Base-by-base conservation (phyloP, 2,888 invertebrate genomes). In the Dynastes grantii region DNA sequence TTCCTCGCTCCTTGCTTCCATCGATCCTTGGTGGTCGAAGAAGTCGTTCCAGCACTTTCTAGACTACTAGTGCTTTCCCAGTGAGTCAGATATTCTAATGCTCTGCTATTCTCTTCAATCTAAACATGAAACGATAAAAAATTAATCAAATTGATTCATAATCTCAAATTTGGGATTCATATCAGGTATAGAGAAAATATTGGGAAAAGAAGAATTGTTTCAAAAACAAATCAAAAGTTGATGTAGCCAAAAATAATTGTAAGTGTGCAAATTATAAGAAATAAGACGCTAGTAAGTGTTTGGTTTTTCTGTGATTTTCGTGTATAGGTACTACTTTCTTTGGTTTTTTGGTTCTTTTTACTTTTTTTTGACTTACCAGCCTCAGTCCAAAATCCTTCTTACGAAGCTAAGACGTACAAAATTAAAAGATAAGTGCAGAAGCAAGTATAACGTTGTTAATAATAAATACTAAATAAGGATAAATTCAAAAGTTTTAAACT, bases 41-140 rank as follows among this genome's bases (percentile, higher is more conserved):
- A 93, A 73, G 93, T 92, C 68, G 94, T 93, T 79, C 95, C 93
- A 81, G 94, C 93, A 81, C 96, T 96, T 88, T 96, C 96, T 87
- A 96, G 95, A 90, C 95, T 95, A 81, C 94, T 94, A 82, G 95
- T 95, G 83, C 95, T 95, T 87, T 95, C 94, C 83, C 94, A 93
- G 83, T 95, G 95, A 77, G 94, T 95, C 84, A 96, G 92, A 88
- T 96, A 96, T 88, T 96, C 96, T 86, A 97, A 90, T 83, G 96
- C 95, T 85, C 96, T 92, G 86, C 96, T 96, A 89, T 97, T 97
- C 90, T 98, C 97, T 91, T 98, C 98, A 89, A 98, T 98, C 98
- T 98, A 90, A 77, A 86, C 87, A 82, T 78, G 32, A 81, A 81
- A 75, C 70, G 53, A 58, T 3, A 45, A 63, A n/a, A 58, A 16